Evolutionary conservation across 2,888 invertebrate genomes (phyloP), one percentile per base, ranked within the genome.

Genomic region (Scaeva pyrastri): DNA sequence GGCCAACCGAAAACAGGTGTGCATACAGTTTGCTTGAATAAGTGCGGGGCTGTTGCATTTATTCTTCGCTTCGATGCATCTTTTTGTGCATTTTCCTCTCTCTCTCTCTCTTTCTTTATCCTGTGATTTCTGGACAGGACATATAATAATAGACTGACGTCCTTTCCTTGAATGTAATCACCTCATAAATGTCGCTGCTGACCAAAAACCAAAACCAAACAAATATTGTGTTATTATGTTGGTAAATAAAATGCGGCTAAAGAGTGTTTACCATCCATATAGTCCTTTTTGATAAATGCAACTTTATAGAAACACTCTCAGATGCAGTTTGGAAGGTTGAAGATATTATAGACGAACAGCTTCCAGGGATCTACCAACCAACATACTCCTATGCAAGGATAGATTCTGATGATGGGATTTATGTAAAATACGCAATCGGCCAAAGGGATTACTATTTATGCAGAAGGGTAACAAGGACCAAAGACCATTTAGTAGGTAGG

Each of bases 131-230:
- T 31, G 66, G 26, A 41, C 58, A 19, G 71, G 66, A 82, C 45
- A 26, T 66, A 66, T 66, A 66, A 64, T 72, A 72, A 72, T 58
- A 36, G 48, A 55, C 48, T 21, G 50, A 56, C 48, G 31, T 62
- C 16, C 31, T 60, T 39, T n/a, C n/a, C 64, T 43, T 36, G 31
- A 58, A 55, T 85, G 81, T 81, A 77, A 81, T 81, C 85, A 85
- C 85, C 85, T 81, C 76, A 85, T 85, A 74, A 85, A 85, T 85
- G 85, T 81, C 84, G 73, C 81, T 77, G 31, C 68, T 81, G 81
- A 76, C 75, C 84, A 85, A 81, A 73, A 77, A 76, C 75, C 84
- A 85, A 81, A 73, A 77, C 68, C 84, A 85, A 81, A 73, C 81
- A 85, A 76, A 84, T 84, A 80, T 68, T 84, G 84, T 80, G 84